Base-by-base conservation (phyloP, 2,113 vertebrate genomes). In the Cyanoramphus novaezelandiae region DNA sequence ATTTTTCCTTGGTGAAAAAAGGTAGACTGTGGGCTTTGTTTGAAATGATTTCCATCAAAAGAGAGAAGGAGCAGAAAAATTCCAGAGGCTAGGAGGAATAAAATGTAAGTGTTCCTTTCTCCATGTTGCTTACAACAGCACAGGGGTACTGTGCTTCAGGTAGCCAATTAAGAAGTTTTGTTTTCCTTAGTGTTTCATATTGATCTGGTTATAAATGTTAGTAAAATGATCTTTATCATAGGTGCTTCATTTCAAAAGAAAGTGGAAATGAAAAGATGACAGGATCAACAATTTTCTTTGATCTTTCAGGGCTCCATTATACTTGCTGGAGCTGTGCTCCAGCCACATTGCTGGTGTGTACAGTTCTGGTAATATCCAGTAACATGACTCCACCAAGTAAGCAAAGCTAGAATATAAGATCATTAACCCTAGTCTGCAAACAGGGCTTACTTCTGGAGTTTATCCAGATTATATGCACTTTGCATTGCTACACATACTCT, bases 151-250 rank as follows among this genome's bases (percentile, higher is more conserved):
- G 52, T 1, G 0, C 49, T 29, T 78, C 53, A 53, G 8, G 41
- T 55, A 27, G 39, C 17, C 52, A 86, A 33, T 59, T 0, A 2
- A 81, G 29, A 3, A 23, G 0, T 0, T 31, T 7, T 31, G 20
- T 67, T 77, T 86, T 57, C 50, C 27, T 60, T 60, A 29, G 9
- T 7, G 17, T 43, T 50, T 79, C 33, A 8, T 83, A 33, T 52
- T 39, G 19, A n/a, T 44, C 8, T 49, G 11, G 3, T 76, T 57
- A 74, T 20, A 47, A 64, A 70, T 14, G 43, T 15, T 6, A 76
- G 19, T 53, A 52, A 59, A 75, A 47, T 16, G 59, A 46, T 24
- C 33, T 47, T 47, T 33, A 52, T 7, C 25, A 65, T 43, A 13
- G 2, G 7, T 67, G 9, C 21, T 88, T 50, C 19, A 50, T 55